Conservation (phyloP, 2,797 vertebrate genomes). For the Smutsia gigantea region DNA sequence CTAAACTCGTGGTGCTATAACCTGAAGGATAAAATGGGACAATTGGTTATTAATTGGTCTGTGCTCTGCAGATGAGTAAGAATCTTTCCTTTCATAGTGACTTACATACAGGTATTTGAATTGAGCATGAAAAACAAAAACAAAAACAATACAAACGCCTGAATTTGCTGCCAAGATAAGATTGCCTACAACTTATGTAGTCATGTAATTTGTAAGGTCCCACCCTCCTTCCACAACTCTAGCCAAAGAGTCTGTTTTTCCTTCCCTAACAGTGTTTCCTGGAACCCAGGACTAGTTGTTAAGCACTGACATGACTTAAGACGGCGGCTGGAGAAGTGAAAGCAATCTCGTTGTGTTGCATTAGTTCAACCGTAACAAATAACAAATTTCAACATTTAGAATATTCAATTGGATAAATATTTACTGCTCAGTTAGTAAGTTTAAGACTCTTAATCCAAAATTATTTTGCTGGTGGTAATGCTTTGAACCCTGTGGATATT, state of each 20-base stretch:
- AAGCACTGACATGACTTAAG: slow-evolving; percentile 80
- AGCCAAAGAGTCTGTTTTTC: slow-evolving; percentile 79
- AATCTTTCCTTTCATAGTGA: background rate
- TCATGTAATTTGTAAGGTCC: slow-evolving; percentile 54
- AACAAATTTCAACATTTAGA: slow-evolving; percentile 80
- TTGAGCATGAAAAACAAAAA: slow-evolving; percentile 36
- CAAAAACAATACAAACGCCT: background rate
- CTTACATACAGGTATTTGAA: slow-evolving; percentile 18
- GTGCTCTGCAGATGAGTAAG: background rate
- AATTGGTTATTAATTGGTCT: background rate
- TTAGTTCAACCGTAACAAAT: slow-evolving; percentile 83
- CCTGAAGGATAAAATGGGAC: background rate
- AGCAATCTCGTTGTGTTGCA: slow-evolving; percentile 80
- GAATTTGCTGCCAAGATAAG: slow-evolving; percentile 62
- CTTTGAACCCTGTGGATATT: slow-evolving; percentile 73
- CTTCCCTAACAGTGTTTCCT: slow-evolving; percentile 75
- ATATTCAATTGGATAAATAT: slow-evolving; percentile 80
- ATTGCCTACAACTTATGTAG: slow-evolving; percentile 53
- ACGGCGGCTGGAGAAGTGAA: slow-evolving; percentile 84
- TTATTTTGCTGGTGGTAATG: slow-evolving; percentile 79
- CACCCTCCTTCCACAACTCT: slow-evolving; percentile 74
- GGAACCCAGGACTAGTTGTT: slow-evolving; percentile 79
- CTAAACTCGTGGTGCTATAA: background rate
- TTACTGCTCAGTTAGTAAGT: slow-evolving; percentile 83
- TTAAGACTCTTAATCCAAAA: slow-evolving; percentile 82